Percentiles rank a stretch among this genome's conserved stretches.
These are phyloP conservation scores for Pygoscelis adeliae DNA, from an alignment of 2,113 vertebrate genomes.

Conservation along the genomic window DNA sequence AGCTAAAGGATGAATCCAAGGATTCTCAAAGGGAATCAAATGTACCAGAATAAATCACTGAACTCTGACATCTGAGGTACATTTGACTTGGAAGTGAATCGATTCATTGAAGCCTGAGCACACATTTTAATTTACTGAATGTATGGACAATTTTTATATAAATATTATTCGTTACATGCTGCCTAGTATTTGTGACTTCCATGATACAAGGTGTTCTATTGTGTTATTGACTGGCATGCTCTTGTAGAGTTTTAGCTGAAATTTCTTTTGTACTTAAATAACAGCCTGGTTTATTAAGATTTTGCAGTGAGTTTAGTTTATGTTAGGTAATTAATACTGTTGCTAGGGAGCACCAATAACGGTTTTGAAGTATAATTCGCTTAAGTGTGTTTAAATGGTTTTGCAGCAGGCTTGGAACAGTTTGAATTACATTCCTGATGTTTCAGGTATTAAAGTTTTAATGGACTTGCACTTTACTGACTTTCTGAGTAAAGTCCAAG, in stretches of 20 bases:
- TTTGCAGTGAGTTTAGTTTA: neutral
- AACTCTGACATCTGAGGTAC: neutral
- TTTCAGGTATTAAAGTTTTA: conserved; percentile 22
- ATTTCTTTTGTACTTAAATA: conserved; percentile 31
- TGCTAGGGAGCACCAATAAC: conserved; percentile 34
- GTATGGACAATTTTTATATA: neutral
- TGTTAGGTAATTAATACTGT: conserved; percentile 40
- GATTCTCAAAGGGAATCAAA: neutral
- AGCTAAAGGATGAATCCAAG: neutral
- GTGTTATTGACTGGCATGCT: neutral
- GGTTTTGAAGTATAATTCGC: conserved; percentile 52
- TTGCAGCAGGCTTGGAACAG: conserved; percentile 17
- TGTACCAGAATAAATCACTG: neutral
- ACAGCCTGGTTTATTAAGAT: conserved; percentile 17
- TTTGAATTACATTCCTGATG: conserved; percentile 25
- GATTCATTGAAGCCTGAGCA: neutral
- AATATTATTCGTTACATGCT: neutral
- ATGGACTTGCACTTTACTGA: neutral
- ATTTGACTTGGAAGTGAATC: neutral
- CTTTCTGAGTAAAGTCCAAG: neutral
- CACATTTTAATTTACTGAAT: neutral
- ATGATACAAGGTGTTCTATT: neutral
- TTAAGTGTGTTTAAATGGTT: conserved; percentile 51
- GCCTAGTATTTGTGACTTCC: neutral
- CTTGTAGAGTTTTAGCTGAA: neutral